Evolutionary conservation across 2,888 invertebrate genomes (phyloP), one percentile per base, ranked within the genome.

Genomic region (Alcis repandata): DNA sequence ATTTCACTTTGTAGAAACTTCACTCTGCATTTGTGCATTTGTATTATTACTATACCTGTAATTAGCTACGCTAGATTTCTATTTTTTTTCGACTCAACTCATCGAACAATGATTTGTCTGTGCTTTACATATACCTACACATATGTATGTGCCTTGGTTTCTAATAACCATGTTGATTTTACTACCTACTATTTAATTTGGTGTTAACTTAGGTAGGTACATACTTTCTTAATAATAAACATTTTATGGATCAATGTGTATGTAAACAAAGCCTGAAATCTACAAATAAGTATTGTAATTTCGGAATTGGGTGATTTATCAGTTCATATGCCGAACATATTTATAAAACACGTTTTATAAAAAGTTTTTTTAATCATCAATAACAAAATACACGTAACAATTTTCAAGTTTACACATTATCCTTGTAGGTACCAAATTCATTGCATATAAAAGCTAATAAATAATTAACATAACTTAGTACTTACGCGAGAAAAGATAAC

Each of bases 301-400:
- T n/a, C n/a, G n/a, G n/a, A n/a, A n/a, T n/a, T n/a, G n/a, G n/a
- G n/a, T n/a, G n/a, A n/a, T n/a, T n/a, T n/a, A n/a, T n/a, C n/a
- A n/a, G n/a, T n/a, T n/a, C n/a, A n/a, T n/a, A n/a, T n/a, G n/a
- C n/a, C n/a, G n/a, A n/a, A n/a, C n/a, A 27, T 27, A 17, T 3
- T 3, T 20, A 36, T 13, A 51, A 36, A n/a, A 19, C 19, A 51
- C 13, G 1, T 41, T 36, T 38, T 6, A 36, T 15, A 0, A 56
- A 4, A 10, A 22, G 32, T 46, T 57, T 57, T 43, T 57, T 48
- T 48, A 22, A 46, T 46, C n/a, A 57, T 20, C 36, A 46, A 41
- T 48, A 57, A 57, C 46, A 57, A 57, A 48, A 38, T 48, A 38
- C 38, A 46, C 11, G 46, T 48, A 57, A 54, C 54, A 54, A 20